Percentiles rank a stretch among this genome's conserved stretches.
Conservation (phyloP, 2,888 invertebrate species). For the Acanthopleura granulata region DNA sequence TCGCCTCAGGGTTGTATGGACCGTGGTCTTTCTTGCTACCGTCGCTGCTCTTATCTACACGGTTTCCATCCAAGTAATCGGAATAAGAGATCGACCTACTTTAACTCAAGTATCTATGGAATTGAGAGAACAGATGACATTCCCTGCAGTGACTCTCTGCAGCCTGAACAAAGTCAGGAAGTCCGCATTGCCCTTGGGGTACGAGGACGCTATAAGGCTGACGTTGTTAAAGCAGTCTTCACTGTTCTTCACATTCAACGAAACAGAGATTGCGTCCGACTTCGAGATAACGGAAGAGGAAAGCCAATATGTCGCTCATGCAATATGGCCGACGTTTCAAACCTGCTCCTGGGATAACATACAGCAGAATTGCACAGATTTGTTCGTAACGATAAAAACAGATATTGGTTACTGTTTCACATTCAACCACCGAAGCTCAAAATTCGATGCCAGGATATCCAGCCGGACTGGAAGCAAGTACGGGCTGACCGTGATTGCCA, state of each 20-base stretch:
- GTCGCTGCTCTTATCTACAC: background rate
- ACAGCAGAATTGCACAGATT: background rate
- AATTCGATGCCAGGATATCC: background rate
- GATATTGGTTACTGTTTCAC: background rate
- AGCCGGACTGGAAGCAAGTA: background rate
- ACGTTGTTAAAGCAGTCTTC: background rate
- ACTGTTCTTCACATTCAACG: background rate
- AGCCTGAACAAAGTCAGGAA: background rate
- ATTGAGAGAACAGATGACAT: background rate
- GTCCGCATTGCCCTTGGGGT: background rate
- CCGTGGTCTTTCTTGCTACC: background rate
- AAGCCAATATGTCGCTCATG: background rate
- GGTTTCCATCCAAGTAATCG: background rate
- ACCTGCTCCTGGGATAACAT: background rate
- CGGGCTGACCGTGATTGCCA: background rate
- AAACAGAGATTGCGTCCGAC: background rate
- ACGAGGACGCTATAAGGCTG: background rate
- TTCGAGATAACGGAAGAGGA: background rate
- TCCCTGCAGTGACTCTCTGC: slow-evolving; percentile 1
- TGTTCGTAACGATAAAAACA: background rate
- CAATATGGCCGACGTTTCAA: background rate
- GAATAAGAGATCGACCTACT: background rate
- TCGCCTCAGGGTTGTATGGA: background rate
- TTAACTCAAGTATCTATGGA: background rate
- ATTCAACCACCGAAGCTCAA: background rate